Evolutionary conservation across 2,797 vertebrate genomes (phyloP).

Genomic region (Sternarchorhynchus goeldii): DNA sequence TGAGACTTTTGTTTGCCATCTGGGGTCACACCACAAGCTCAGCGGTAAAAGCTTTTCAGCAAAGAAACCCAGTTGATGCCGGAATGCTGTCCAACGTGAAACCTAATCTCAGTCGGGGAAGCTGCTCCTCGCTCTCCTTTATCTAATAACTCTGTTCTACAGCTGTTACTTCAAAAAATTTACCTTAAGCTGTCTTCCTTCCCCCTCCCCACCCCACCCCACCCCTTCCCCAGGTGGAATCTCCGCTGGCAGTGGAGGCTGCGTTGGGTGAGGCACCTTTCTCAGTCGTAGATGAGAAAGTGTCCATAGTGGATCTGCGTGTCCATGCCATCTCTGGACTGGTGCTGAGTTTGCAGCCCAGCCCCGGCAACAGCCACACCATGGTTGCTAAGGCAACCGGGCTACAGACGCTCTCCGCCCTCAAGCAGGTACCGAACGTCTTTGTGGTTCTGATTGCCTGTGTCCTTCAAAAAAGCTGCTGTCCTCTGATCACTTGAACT

Average conservation of each 20-base stretch:
- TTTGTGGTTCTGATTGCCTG: not conserved
- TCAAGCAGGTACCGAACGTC: slow-evolving; percentile 86
- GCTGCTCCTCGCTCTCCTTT: too few species aligned
- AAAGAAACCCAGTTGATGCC: too few species aligned
- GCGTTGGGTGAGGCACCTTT: slow-evolving; percentile 87
- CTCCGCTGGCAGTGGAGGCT: slow-evolving; percentile 87
- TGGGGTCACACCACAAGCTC: not conserved
- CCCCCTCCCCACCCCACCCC: slow-evolving; percentile 19
- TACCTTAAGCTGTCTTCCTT: not conserved
- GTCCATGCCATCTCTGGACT: slow-evolving; percentile 90
- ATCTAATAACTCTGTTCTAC: not conserved
- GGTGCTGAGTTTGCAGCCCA: slow-evolving; percentile 87
- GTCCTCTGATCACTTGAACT: not conserved
- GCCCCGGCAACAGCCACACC: slow-evolving; percentile 94
- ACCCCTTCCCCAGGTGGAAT: slow-evolving; percentile 84
- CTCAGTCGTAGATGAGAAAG: slow-evolving; percentile 94
- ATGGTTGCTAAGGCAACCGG: slow-evolving; percentile 90
- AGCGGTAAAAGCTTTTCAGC: not conserved
- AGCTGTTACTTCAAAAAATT: not conserved
- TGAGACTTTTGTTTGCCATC: not conserved
- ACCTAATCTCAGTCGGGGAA: too few species aligned
- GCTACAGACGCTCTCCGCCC: slow-evolving; percentile 85
- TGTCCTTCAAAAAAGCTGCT: not conserved
- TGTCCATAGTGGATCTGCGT: slow-evolving; percentile 89
- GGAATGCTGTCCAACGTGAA: not conserved